Percentiles rank a stretch among this genome's conserved stretches.
Conservation (phyloP, 2,888 invertebrate genomes). For the Philaethria dido region DNA sequence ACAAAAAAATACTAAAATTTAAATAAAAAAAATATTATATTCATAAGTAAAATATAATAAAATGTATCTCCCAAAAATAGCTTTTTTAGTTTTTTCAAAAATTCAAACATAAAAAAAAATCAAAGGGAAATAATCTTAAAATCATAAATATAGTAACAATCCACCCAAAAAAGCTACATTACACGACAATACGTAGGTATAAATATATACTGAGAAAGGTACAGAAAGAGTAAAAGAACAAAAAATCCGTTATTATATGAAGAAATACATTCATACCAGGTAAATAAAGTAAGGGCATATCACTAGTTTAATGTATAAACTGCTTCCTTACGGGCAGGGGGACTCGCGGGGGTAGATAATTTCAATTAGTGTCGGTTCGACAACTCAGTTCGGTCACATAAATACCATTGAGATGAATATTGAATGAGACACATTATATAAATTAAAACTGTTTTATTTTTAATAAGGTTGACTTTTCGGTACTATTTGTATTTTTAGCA, state of each 20-base stretch:
- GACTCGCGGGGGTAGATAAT: constrained; percentile 17
- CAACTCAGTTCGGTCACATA: constrained; percentile 14
- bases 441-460: background rate
- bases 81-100: too few species aligned
- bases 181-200: too few species aligned
- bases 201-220: too few species aligned
- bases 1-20: too few species aligned
- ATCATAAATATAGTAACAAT: too few species aligned
- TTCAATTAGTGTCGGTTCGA: constrained; percentile 22
- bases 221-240: too few species aligned
- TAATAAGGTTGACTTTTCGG: background rate
- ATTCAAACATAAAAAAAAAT: too few species aligned
- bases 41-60: too few species aligned
- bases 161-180: too few species aligned
- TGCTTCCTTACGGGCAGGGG: background rate
- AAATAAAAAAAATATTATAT: too few species aligned
- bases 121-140: too few species aligned
- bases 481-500: background rate
- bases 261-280: background rate
- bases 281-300: background rate
- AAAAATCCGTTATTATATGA: background rate
- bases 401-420: constrained; percentile 6
- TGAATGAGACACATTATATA: constrained; percentile 1
- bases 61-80: too few species aligned
- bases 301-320: background rate